Base-by-base conservation (phyloP, 1,140 invertebrate species). In the Calliphora vicina region DNA sequence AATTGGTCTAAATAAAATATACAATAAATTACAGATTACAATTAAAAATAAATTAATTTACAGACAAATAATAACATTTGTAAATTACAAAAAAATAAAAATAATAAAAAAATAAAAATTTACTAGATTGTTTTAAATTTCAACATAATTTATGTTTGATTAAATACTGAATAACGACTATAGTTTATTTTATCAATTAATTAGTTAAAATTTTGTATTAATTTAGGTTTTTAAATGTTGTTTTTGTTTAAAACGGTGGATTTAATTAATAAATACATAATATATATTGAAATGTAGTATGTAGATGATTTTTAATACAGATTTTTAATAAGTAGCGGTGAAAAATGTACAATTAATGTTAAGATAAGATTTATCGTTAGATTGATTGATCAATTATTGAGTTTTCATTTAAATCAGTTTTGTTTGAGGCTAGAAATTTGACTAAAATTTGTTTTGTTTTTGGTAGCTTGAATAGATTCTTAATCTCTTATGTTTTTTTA, bases 351-450 rank as follows among this genome's bases (percentile, higher is more conserved):
- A 67, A 23, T 25, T 67, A 67, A 67, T 67, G 61, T 10, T 20
- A n/a, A n/a, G n/a, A 25, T 67, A 25, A 67, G 20, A 23, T 15
- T 15, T 57, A 57, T 57, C 13, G n/a, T n/a, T 57, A n/a, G n/a
- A n/a, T n/a, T n/a, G 10, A 57, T n/a, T 15, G 50, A 15, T 5
- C 15, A 15, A 72, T 72, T 72, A n/a, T 25, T 10, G 23, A 73
- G 15, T 25, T 26, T 17, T 72, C 6, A 72, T 27, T 3, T 8
- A 35, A 35, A 8, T 2, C 23, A 73, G 8, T 73, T 25, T 73
- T 26, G 0, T 27, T 73, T 74, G 73, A 29, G 27, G 73, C 73
- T 74, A 74, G 73, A 74, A 74, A 74, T 74, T 74, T 74, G 73
- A 74, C 73, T 74, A 74, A 74, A 35, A n/a, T 74, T 74, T 74